Evolutionary conservation across 2,113 vertebrate species (phyloP).

Genomic region (Glaucidium brasilianum): DNA sequence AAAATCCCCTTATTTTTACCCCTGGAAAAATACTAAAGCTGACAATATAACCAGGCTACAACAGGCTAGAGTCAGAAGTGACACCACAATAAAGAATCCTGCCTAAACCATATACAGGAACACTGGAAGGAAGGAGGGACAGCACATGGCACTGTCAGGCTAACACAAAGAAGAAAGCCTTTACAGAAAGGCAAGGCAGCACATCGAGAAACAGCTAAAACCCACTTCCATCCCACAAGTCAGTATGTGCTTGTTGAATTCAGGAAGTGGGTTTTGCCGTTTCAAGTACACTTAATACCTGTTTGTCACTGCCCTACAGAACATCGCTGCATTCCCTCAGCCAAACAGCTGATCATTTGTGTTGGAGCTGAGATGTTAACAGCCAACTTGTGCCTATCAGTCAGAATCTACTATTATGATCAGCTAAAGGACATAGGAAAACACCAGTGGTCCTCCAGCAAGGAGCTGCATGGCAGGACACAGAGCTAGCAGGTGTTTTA

Average conservation of each 20-base stretch:
- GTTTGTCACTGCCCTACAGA: slow-evolving; percentile 44
- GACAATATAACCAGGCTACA: not conserved
- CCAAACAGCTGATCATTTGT: slow-evolving; percentile 11
- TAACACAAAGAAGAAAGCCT: slow-evolving; percentile 43
- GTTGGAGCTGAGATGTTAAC: not conserved
- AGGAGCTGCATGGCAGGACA: not conserved
- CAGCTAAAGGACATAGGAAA: not conserved
- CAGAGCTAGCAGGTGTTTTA: not conserved
- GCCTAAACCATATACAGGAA: not conserved
- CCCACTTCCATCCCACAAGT: slow-evolving; percentile 54
- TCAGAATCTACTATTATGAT: not conserved
- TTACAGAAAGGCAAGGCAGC: slow-evolving; percentile 10
- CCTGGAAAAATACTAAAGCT: not conserved
- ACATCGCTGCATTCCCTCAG: not conserved
- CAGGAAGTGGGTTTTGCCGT: slow-evolving; percentile 62
- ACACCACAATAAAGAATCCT: not conserved
- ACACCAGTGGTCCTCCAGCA: not conserved
- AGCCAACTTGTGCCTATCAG: slow-evolving; percentile 9
- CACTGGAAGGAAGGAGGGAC: not conserved
- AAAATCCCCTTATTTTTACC: not conserved
- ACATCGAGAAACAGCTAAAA: slow-evolving; percentile 13
- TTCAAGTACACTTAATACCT: slow-evolving; percentile 69
- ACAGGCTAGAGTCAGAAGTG: not conserved
- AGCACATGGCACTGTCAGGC: not conserved
- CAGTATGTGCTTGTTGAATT: slow-evolving; percentile 31